These are phyloP conservation scores for Smittia sp. DNA, from an alignment of 2,888 invertebrate genomes.

Conservation along the genomic window DNA sequence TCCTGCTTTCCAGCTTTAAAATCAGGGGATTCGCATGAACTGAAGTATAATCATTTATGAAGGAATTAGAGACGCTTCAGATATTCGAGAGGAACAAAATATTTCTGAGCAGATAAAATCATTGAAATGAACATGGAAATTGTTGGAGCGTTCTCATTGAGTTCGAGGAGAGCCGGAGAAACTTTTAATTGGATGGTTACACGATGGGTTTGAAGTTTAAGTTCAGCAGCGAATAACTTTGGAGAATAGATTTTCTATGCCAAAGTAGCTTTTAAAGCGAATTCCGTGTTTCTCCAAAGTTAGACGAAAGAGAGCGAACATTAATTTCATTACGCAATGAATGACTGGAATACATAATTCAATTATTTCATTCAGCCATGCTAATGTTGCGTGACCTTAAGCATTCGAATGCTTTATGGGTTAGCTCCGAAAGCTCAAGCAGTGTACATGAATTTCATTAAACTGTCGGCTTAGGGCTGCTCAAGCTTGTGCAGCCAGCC, in stretches of 20 bases:
- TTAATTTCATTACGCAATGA: background rate
- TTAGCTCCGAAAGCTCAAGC: background rate
- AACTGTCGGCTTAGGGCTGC: background rate
- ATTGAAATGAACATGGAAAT: background rate
- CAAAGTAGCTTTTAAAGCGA: background rate
- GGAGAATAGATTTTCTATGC: too few species aligned
- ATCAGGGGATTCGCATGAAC: too few species aligned
- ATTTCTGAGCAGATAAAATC: background rate
- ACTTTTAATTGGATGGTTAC: conserved; percentile 8
- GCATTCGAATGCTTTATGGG: conserved; percentile 11
- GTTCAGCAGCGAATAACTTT: too few species aligned
- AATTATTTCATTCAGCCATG: conserved; percentile 13
- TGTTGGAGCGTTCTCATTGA: background rate
- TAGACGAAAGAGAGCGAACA: background rate
- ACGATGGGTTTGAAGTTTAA: background rate
- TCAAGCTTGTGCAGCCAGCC: too few species aligned
- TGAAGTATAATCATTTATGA: too few species aligned
- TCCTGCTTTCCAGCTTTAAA: too few species aligned
- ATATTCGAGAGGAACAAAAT: too few species aligned
- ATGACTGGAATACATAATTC: conserved; percentile 17
- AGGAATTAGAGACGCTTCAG: too few species aligned
- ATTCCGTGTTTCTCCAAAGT: background rate
- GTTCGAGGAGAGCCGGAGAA: background rate
- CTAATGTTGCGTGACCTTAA: conserved; percentile 15
- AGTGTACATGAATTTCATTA: background rate